phyloP scores from a whole-genome alignment of 2,888 invertebrate species.

The Gryllus longicercus region DNA sequence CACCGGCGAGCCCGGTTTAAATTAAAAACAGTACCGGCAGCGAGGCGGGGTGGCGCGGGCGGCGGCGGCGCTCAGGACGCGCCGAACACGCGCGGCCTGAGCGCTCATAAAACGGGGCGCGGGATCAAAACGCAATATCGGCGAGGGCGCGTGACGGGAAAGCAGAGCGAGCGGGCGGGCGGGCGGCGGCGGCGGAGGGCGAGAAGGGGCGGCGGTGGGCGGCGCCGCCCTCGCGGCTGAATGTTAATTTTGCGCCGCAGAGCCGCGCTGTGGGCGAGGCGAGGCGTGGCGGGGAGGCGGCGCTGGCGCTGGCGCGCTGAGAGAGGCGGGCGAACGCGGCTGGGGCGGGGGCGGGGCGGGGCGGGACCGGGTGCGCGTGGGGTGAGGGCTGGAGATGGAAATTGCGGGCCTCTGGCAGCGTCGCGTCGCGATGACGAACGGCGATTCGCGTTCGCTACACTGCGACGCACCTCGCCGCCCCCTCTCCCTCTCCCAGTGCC shows the following conservation, averaged over 20 bases:
- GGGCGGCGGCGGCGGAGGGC: neutral
- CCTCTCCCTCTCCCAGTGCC: too few species aligned
- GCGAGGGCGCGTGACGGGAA: constrained; percentile 1
- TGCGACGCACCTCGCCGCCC: too few species aligned
- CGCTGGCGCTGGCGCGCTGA: too few species aligned
- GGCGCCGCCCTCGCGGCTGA: neutral
- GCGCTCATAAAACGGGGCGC: constrained; percentile 17
- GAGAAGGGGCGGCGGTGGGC: neutral
- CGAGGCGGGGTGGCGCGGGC: neutral
- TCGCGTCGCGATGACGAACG: too few species aligned
- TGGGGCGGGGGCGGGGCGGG: too few species aligned
- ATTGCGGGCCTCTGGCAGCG: too few species aligned
- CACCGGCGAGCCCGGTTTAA: constrained; percentile 11
- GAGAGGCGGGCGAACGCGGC: too few species aligned
- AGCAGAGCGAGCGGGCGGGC: neutral
- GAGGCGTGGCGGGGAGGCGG: too few species aligned
- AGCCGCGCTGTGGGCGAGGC: neutral
- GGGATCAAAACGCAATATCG: constrained; percentile 17
- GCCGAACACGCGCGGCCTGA: neutral
- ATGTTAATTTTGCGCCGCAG: constrained; percentile 9
- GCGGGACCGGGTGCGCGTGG: too few species aligned
- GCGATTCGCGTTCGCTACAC: too few species aligned
- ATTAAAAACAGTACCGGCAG: constrained; percentile 17
- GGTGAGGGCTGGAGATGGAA: too few species aligned
- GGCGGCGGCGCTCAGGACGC: neutral